These are phyloP conservation scores for Dolichopus griseipennis DNA, from an alignment of 2,888 invertebrate genomes.

Conservation along the genomic window DNA sequence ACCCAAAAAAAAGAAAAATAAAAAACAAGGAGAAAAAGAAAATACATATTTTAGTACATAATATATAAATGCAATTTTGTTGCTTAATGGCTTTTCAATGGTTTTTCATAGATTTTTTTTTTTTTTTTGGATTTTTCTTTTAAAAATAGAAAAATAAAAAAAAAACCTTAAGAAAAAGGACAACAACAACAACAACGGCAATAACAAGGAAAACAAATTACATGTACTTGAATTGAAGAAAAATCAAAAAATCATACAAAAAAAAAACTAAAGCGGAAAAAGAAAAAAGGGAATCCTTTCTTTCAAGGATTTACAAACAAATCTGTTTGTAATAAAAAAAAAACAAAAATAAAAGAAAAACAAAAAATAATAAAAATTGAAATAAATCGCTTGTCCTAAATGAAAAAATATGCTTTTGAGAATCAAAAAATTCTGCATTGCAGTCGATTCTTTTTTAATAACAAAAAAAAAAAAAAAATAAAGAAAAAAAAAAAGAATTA, in stretches of 20 bases:
- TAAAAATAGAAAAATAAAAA: not conserved
- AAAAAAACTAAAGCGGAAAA: not conserved
- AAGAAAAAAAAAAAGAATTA: not conserved
- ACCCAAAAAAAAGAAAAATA: not conserved
- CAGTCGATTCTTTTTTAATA: not conserved
- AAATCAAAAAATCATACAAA: not conserved
- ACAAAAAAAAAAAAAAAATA: no score
- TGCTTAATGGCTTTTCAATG: not conserved
- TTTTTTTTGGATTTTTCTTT: not conserved
- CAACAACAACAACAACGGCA: not conserved
- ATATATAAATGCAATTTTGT: not conserved
- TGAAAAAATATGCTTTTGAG: not conserved
- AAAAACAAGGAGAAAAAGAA: not conserved
- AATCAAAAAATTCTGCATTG: conserved; percentile 6
- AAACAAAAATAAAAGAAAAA: no score
- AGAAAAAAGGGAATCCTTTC: not conserved
- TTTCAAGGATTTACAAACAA: conserved; percentile 4
- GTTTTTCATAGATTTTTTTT: not conserved
- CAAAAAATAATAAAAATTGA: not conserved
- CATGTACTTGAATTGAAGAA: no score
- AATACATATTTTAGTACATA: no score
- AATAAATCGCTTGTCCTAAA: conserved; percentile 6
- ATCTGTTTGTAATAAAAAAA: not conserved
- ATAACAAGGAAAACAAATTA: no score
- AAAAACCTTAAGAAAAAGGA: not conserved